Base-by-base conservation (phyloP, 2,797 vertebrate species). In the Periophthalmus magnuspinnatus region DNA sequence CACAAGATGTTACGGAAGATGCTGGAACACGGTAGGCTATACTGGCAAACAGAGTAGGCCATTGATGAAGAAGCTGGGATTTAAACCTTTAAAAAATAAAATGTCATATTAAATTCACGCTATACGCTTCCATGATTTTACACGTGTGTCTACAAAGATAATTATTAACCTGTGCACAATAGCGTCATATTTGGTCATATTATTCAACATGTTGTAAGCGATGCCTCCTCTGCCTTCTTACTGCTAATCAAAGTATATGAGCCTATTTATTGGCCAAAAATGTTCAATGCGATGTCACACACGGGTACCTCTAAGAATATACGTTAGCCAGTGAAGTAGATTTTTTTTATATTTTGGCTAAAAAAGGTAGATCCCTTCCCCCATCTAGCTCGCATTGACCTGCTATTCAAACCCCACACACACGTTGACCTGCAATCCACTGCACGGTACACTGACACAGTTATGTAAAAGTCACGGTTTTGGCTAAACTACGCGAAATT, bases 391-490 rank as follows among this genome's bases (percentile, higher is more conserved):
- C 69, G 76, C 75, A 84, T 59, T 89, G 91, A 91, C 90, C 90
- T 90, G 87, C 78, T 88, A 88, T 88, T 69, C 69, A 85, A 57
- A 81, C 89, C 81, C 76, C 83, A 81, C 85, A 89, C 84, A 89
- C 90, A 90, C 83, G 90, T 89, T 93, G 92, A 93, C 92, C 91
- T 91, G 91, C 88, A 88, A 89, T 90, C 82, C 82, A 82, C 72
- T 33, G 86, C 89, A 85, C 87, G 89, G 87, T 92, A 90, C 81
- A 93, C 89, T 93, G 93, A 93, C 89, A 93, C 91, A 93, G 88
- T 93, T 93, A 91, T 86, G 88, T 92, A 92, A 93, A 93, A 90
- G 80, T 86, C 6, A 21, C 65, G 0, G 14, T 69, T 58, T 52
- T 67, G 16, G 6, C 13, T 0, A 34, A 70, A 76, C 0, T 19